Evolutionary conservation across 2,888 invertebrate genomes (phyloP).

Genomic region (Dilophus febrilis): DNA sequence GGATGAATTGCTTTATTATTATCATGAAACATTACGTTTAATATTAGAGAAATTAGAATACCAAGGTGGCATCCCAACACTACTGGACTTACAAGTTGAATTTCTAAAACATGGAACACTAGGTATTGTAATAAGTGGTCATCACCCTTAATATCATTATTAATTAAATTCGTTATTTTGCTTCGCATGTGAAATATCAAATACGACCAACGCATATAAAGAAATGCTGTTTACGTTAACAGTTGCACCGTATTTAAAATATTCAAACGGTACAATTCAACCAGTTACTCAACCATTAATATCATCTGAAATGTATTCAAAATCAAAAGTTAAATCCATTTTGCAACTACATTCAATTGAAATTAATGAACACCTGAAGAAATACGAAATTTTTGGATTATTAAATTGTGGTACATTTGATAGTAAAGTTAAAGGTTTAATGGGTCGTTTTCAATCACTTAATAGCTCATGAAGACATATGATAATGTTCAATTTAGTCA

Average conservation of each 20-base stretch:
- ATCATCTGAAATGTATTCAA: not conserved
- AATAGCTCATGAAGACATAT: no score
- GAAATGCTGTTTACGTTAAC: conserved; percentile 8
- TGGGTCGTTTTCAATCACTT: not conserved
- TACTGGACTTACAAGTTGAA: conserved; percentile 9
- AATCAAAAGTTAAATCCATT: conserved; percentile 2
- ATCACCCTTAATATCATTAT: no score
- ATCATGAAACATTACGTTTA: conserved; percentile 6
- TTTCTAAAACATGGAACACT: conserved; percentile 7
- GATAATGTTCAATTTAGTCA: no score
- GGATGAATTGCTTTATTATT: conserved; percentile 8
- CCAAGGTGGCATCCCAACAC: conserved; percentile 5
- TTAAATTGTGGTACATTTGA: conserved; percentile 6
- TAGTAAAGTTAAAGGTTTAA: conserved; percentile 4
- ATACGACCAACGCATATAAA: no score
- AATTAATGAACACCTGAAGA: conserved; percentile 4
- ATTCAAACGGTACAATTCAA: conserved; percentile 3
- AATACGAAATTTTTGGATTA: conserved; percentile 6
- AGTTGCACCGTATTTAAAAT: conserved; percentile 7
- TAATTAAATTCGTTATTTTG: no score
- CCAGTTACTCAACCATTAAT: conserved; percentile 7
- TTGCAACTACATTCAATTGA: not conserved
- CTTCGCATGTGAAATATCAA: no score
- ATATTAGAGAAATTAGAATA: conserved; percentile 6
- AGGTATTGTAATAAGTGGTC: conserved; percentile 2